Percentiles rank a stretch among this genome's conserved stretches.
These are phyloP conservation scores for Scaptomyza montana DNA, from an alignment of 1,140 invertebrate genomes.

Conservation along the genomic window DNA sequence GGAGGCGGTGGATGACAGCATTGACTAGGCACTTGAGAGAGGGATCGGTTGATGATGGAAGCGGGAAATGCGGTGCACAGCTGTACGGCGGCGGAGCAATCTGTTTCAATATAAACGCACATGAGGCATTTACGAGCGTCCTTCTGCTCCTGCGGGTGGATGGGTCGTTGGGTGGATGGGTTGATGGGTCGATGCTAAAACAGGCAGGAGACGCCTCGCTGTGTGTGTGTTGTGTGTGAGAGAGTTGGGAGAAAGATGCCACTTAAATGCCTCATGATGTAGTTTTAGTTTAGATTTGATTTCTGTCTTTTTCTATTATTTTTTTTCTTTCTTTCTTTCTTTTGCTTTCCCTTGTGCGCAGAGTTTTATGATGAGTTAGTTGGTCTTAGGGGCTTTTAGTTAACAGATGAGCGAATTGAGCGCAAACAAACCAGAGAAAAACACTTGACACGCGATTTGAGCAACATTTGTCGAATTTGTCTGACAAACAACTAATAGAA, in stretches of 20 bases:
- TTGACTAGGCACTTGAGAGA: slow-evolving; percentile 1
- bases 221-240: slow-evolving; percentile 11
- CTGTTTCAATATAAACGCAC: slow-evolving; percentile 84
- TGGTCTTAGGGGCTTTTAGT: slow-evolving; percentile 7
- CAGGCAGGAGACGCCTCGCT: slow-evolving; percentile 20
- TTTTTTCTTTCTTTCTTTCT: background rate
- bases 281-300: slow-evolving; percentile 68
- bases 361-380: slow-evolving; percentile 7
- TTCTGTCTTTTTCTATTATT: slow-evolving; percentile 5
- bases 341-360: background rate
- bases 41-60: background rate
- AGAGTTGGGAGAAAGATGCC: slow-evolving; percentile 33
- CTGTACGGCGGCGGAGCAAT: slow-evolving; percentile 68
- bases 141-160: slow-evolving; percentile 20
- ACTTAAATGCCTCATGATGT: slow-evolving; percentile 72
- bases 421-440: background rate
- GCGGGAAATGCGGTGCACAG: slow-evolving; percentile 27
- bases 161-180: too few species aligned
- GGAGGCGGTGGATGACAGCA: background rate
- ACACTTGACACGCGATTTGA: slow-evolving; percentile 7
- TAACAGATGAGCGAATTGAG: background rate
- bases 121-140: slow-evolving; percentile 78
- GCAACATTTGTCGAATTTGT: slow-evolving; percentile 5
- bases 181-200: background rate
- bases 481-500: background rate